These are phyloP conservation scores for Natator depressus DNA, from an alignment of 2,113 vertebrate genomes.

Conservation along the genomic window DNA sequence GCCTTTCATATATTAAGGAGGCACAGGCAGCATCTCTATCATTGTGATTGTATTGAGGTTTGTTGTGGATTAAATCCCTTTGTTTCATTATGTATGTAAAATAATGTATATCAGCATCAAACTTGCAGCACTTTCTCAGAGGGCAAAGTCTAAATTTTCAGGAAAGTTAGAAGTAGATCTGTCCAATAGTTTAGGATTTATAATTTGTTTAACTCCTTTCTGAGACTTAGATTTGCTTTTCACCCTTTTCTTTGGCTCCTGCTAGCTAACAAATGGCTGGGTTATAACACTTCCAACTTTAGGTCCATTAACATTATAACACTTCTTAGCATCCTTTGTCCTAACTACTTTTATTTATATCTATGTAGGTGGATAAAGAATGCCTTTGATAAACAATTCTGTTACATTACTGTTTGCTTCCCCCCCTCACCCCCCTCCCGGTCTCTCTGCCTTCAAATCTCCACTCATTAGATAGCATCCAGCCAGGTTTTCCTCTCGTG, in stretches of 20 bases:
- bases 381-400: not conserved
- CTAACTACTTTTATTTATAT: not conserved
- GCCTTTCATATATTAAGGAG: fast-evolving
- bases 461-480: not conserved
- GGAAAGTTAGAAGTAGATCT: not conserved
- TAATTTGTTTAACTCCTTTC: not conserved
- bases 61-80: fast-evolving
- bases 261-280: not conserved
- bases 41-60: not conserved
- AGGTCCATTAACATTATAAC: not conserved
- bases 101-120: not conserved
- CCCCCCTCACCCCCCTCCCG: not conserved
- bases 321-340: not conserved
- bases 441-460: not conserved
- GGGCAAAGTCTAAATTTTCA: not conserved
- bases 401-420: not conserved
- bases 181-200: not conserved
- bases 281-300: not conserved
- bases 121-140: not conserved
- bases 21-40: not conserved
- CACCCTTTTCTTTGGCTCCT: not conserved
- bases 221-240: not conserved
- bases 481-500: not conserved
- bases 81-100: not conserved
- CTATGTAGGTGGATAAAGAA: not conserved